Evolutionary conservation across 2,797 vertebrate species (phyloP).

Genomic region (Cygnus olor): DNA sequence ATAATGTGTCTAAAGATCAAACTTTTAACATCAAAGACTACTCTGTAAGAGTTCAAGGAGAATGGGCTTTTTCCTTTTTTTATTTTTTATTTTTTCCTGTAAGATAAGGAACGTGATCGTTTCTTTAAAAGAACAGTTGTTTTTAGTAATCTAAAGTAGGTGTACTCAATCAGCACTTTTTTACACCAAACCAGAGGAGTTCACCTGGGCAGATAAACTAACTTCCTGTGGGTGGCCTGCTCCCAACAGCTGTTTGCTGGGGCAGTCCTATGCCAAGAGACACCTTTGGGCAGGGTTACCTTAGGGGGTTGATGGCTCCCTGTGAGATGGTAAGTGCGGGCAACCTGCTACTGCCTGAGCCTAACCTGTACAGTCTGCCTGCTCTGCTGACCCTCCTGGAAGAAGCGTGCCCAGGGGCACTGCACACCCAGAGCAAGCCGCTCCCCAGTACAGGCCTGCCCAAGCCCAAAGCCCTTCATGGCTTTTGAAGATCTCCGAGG

Average conservation of each 20-base stretch:
- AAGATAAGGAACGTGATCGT: neutral
- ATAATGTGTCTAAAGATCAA: neutral
- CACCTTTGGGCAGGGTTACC: accelerated
- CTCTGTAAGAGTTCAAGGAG: neutral
- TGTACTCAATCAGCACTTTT: neutral
- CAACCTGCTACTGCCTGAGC: neutral
- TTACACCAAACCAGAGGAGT: neutral
- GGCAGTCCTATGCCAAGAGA: neutral
- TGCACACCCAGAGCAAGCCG: no score
- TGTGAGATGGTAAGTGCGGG: neutral
- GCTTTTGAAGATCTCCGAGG: no score
- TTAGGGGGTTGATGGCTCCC: neutral
- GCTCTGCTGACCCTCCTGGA: no score
- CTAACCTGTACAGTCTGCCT: no score
- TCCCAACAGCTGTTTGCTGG: neutral
- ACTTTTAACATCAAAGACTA: neutral
- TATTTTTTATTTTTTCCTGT: neutral
- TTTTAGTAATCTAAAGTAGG: neutral
- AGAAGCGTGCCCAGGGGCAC: no score
- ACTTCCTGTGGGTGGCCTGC: accelerated
- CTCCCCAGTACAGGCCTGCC: no score
- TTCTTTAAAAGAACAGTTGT: neutral
- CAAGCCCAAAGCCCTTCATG: no score
- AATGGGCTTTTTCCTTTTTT: neutral
- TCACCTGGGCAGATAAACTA: neutral